phyloP scores from a whole-genome alignment of 2,888 invertebrate genomes.

The Spisula subtruncata region DNA sequence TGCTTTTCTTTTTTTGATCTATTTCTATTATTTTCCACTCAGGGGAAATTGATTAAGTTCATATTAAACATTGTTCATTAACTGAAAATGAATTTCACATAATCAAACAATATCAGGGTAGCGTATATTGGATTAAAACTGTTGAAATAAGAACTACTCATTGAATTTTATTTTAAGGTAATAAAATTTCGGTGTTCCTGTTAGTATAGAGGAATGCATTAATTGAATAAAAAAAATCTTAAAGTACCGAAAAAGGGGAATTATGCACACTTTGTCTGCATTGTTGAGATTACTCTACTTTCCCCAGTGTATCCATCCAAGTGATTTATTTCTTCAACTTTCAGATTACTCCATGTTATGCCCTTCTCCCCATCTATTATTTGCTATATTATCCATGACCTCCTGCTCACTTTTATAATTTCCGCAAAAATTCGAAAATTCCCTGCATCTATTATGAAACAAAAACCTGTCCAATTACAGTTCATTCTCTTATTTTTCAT shows the following conservation, averaged over 20 bases:
- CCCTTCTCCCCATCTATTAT: background rate
- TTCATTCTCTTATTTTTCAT: background rate
- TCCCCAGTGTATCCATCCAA: background rate
- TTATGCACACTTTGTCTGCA: slow-evolving; percentile 17
- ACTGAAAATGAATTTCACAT: slow-evolving; percentile 13
- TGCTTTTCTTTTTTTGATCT: background rate
- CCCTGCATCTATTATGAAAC: background rate
- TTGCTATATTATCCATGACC: background rate
- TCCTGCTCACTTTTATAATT: slow-evolving; percentile 13
- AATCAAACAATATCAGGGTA: slow-evolving; percentile 1
- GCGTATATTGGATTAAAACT: background rate
- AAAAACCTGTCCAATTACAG: background rate
- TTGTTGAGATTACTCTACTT: slow-evolving; percentile 22
- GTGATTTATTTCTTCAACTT: background rate
- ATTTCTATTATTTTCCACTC: background rate
- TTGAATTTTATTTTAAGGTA: background rate
- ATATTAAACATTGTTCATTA: slow-evolving; percentile 26
- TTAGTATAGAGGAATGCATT: slow-evolving; percentile 25
- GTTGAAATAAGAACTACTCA: background rate
- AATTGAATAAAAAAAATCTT: slow-evolving; percentile 6
- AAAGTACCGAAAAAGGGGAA: background rate
- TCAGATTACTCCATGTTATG: background rate
- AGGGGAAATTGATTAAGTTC: slow-evolving; percentile 18
- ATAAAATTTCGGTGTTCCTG: background rate
- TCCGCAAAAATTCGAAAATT: background rate